Base-by-base conservation (phyloP, 1,140 invertebrate species). In the Drosophila lini region DNA sequence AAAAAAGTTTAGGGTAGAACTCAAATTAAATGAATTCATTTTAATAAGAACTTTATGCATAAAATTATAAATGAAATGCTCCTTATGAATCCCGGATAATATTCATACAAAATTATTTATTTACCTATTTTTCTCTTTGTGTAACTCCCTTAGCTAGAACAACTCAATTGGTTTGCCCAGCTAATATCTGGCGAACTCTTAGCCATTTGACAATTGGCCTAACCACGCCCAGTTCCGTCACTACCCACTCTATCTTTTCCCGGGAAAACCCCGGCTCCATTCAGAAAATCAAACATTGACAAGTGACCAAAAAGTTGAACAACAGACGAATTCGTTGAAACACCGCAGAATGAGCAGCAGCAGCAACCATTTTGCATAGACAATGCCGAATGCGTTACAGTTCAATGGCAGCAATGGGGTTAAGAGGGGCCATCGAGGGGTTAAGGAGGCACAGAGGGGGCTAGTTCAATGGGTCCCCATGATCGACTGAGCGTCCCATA, bases 331-430 rank as follows among this genome's bases (percentile, higher is more conserved):
- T 83, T 82, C 78, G 69, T 71, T 55, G 68, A 50, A 55, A 71
- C 53, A 41, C 68, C 68, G 38, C 68, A 71, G 68, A 71, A 71
- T 71, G 68, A 71, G 55, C 68, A 69, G 50, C 45, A 55, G 56
- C 45, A 55, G 56, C 56, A 52, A 56, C 52, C 68, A 68, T 78
- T 81, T 81, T 82, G 82, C 81, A 84, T 83, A 84, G 81, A 83
- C 81, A 84, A 83, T 77, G 58, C 44, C 61, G 65, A 86, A 79
- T 86, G 83, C 78, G 84, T 89, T 88, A 89, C 84, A 84, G 80
- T 88, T 89, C 80, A 89, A 78, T 83, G 57, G 60, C 74, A 63
- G 58, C 41, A 16, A n/a, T 25, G 45, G 53, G 53, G 59, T 41
- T 55, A 55, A 55, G 52, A 55, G 47, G 47, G 61, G 31, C 32